Base-by-base conservation (phyloP, 2,888 invertebrate species). In the Drosophila sordidula region DNA sequence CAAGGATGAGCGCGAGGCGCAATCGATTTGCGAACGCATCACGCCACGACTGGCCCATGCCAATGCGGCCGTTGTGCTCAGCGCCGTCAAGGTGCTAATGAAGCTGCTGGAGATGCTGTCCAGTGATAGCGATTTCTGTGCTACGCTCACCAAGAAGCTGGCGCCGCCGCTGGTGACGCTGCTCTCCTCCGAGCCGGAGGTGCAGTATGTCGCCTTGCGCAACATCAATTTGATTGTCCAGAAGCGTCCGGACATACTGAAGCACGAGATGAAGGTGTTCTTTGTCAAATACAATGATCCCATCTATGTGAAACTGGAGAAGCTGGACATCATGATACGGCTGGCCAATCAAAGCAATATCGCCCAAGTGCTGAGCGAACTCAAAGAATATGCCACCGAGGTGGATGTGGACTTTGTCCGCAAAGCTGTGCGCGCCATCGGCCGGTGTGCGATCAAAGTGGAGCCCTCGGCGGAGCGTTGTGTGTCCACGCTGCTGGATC, bases 281-380 rank as follows among this genome's bases (percentile, higher is more conserved):
- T 99, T 99, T 92, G 99, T 99, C 38, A 99, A 99, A 91, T 99
- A 99, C 93, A 99, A 99, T 92, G 99, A 99, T 93, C 99, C 99
- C 0, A 99, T 99, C 91, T 99, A 99, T 92, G 99, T 99, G 44
- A 99, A 99, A 92, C 94, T 99, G 70, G 99, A 99, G 92, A 99
- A 99, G 91, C 91, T 99, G 86, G 99, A 99, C 92, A 99, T 99
- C 63, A 99, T 99, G 99, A 99, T 99, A 89, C 95, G 99, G 14
- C 93, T 99, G 79, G 99, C 99, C 14, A 98, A 98, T 45, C 98
- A 99, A 92, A 96, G 97, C 14, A 99, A 99, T 92, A 99, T 99
- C 87, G 97, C 98, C 1, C 99, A 99, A 92, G 99, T 99, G 55
- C 94, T 99, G 29, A 98, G 99, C 41, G 99, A 99, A 92, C 93